These are phyloP conservation scores for Xestia ashworthii DNA, from an alignment of 2,888 invertebrate genomes.

Conservation along the genomic window DNA sequence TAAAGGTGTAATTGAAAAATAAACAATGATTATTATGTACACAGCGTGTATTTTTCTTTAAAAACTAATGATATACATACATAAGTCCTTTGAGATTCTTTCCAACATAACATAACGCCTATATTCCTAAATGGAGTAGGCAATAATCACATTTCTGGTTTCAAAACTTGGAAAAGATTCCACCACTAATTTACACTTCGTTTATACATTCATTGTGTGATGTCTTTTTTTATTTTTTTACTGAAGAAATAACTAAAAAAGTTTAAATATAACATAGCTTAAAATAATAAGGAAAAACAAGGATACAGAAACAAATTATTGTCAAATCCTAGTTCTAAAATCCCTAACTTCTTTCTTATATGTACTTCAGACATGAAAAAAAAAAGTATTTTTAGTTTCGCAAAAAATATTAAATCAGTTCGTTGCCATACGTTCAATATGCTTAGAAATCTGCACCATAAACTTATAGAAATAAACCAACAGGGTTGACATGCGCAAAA, in stretches of 20 bases:
- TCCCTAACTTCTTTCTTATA: conserved; percentile 7
- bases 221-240: conserved; percentile 13
- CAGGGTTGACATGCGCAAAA: background rate
- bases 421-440: background rate
- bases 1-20: conserved; percentile 18
- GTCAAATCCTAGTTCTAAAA: conserved; percentile 7
- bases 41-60: conserved; percentile 44
- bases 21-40: conserved; percentile 46
- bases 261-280: conserved; percentile 33
- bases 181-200: conserved; percentile 13
- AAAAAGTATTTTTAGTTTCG: conserved; percentile 10
- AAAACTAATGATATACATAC: conserved; percentile 50
- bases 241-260: background rate
- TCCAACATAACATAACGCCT: background rate
- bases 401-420: conserved; percentile 33
- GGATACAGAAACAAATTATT: conserved; percentile 11
- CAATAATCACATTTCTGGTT: background rate
- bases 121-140: background rate
- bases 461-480: conserved; percentile 4
- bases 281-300: background rate
- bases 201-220: conserved; percentile 24
- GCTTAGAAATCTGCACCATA: background rate
- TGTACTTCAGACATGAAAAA: background rate
- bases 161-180: background rate
- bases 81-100: conserved; percentile 54